A percentile compares a stretch with the other conserved stretches of the same genome.
These are phyloP conservation scores for Neoseiulus cucumeris DNA, from an alignment of 1,140 invertebrate genomes.

Conservation along the genomic window DNA sequence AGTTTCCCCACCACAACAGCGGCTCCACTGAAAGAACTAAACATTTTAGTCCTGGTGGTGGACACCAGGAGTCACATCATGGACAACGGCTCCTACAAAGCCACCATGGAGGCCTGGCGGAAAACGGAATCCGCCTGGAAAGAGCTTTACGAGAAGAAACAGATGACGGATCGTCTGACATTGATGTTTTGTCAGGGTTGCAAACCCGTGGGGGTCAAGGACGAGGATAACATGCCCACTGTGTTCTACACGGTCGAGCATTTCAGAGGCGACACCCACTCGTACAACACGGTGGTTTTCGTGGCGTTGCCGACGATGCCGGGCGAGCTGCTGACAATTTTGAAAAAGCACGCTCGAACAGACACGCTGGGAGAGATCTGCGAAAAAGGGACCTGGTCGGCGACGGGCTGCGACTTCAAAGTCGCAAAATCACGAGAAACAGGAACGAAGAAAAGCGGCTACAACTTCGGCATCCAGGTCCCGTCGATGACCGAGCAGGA, in stretches of 20 bases:
- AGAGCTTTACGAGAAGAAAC: neutral
- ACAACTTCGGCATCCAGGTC: neutral
- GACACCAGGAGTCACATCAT: neutral
- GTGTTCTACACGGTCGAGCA: neutral
- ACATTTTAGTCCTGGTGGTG: neutral
- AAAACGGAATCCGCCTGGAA: neutral
- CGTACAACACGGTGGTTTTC: neutral
- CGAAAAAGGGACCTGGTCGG: neutral
- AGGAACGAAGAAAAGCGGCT: neutral
- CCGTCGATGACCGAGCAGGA: neutral
- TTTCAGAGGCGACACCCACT: neutral
- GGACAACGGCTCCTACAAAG: neutral
- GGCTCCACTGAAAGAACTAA: neutral
- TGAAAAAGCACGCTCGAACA: neutral
- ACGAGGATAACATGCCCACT: neutral
- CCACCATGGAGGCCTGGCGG: neutral
- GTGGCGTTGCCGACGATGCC: neutral
- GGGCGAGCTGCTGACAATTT: neutral
- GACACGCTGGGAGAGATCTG: neutral
- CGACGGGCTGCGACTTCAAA: constrained; percentile 1
- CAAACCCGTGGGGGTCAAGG: neutral
- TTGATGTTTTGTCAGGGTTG: neutral
- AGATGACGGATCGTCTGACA: neutral
- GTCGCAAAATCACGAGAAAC: neutral
- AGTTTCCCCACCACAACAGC: neutral